Evolutionary conservation across 2,113 vertebrate species (phyloP).

Genomic region (Piaya cayana): DNA sequence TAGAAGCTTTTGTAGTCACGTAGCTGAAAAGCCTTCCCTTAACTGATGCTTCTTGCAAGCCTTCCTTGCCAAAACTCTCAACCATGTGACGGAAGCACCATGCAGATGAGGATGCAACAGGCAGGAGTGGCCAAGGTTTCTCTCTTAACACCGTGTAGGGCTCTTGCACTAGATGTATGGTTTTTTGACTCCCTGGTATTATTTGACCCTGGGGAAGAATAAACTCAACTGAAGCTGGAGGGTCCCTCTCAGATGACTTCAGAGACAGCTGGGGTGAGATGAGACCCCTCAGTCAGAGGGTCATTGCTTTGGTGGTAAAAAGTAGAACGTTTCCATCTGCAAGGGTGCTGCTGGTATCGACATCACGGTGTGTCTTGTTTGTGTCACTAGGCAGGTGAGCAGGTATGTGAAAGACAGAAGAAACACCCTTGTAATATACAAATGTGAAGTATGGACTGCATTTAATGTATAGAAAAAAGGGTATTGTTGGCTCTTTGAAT

Average conservation of each 20-base stretch:
- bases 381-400: neutral
- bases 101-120: fast-evolving
- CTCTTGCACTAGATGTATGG: neutral
- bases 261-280: neutral
- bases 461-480: constrained; percentile 48
- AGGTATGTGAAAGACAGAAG: neutral
- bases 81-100: neutral
- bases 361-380: neutral
- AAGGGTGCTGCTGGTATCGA: neutral
- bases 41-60: constrained; percentile 33
- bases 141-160: neutral
- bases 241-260: neutral
- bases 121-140: neutral
- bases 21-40: constrained; percentile 43
- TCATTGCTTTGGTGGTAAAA: neutral
- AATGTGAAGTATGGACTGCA: neutral
- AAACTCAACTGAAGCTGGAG: neutral
- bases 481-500: constrained; percentile 10
- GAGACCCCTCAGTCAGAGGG: neutral
- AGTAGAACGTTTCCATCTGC: neutral
- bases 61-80: neutral
- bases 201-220: neutral
- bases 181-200: neutral
- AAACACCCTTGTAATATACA: constrained; percentile 20
- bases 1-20: constrained; percentile 62